These are phyloP conservation scores for Carettochelys insculpta DNA, from an alignment of 2,113 vertebrate species.

Conservation along the genomic window DNA sequence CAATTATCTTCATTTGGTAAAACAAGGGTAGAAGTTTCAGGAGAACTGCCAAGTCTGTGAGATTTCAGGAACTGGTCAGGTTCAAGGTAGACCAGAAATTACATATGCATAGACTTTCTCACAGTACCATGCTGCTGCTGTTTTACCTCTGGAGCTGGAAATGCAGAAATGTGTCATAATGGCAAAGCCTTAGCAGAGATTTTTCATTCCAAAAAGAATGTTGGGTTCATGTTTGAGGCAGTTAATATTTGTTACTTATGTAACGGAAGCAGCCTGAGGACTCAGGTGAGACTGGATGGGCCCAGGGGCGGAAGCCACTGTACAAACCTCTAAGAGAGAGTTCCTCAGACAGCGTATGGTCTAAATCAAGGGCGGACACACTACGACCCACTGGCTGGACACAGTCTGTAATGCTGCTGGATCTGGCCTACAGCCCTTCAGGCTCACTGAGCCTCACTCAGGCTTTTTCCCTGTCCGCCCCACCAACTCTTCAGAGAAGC, in stretches of 20 bases:
- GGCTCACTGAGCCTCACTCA: too few species aligned
- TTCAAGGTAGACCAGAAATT: background rate
- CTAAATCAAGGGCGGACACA: background rate
- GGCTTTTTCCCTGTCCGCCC: too few species aligned
- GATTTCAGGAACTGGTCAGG: background rate
- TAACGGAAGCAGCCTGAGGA: background rate
- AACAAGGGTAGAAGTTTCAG: background rate
- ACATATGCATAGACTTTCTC: background rate
- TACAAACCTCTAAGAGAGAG: background rate
- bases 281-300: background rate
- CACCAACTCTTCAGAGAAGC: too few species aligned
- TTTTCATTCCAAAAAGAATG: background rate
- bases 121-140: background rate
- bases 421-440: too few species aligned
- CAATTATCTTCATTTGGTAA: background rate
- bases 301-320: background rate
- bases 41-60: background rate
- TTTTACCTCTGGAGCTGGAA: background rate
- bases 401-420: too few species aligned
- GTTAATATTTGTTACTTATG: background rate
- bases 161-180: background rate
- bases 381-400: too few species aligned
- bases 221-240: background rate
- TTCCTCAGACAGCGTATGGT: background rate
- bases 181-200: background rate